Conservation (phyloP, 2,113 vertebrate genomes). For the Pseudorhombus dupliciocellatus region DNA sequence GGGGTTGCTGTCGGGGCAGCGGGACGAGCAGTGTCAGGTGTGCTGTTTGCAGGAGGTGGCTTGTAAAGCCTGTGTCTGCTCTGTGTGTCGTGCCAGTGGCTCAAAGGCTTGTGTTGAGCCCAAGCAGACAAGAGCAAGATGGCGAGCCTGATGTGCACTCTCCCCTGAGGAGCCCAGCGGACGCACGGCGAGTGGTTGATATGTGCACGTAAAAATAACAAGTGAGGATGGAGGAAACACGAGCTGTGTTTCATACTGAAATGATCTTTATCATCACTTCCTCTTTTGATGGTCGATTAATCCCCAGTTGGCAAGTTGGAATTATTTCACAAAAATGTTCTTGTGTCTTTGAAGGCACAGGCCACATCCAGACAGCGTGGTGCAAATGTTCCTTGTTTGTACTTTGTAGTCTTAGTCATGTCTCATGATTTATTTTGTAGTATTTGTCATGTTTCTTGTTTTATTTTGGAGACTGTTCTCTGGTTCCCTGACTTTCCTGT, state of each 20-base stretch:
- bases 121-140: constrained; percentile 5
- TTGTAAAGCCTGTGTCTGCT: constrained; percentile 29
- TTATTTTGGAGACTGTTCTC: too few species aligned
- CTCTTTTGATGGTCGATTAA: neutral
- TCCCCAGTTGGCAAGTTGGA: too few species aligned
- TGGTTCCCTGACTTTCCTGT: too few species aligned
- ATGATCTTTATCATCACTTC: too few species aligned
- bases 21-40: constrained; percentile 11
- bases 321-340: too few species aligned
- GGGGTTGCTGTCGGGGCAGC: constrained; percentile 37
- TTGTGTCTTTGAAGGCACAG: too few species aligned
- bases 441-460: too few species aligned
- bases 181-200: constrained; percentile 3
- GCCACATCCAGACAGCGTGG: too few species aligned
- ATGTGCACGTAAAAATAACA: constrained; percentile 27
- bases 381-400: too few species aligned
- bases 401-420: too few species aligned
- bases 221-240: neutral
- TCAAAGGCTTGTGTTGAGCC: constrained; percentile 43
- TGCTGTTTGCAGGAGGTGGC: constrained; percentile 23
- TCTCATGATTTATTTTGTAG: too few species aligned
- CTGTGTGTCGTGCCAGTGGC: constrained; percentile 32
- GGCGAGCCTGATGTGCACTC: constrained; percentile 45
- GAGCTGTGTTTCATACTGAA: too few species aligned
- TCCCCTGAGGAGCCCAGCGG: constrained; percentile 1